Conservation (phyloP, 2,888 invertebrate species). For the Diadegma fenestrale region DNA sequence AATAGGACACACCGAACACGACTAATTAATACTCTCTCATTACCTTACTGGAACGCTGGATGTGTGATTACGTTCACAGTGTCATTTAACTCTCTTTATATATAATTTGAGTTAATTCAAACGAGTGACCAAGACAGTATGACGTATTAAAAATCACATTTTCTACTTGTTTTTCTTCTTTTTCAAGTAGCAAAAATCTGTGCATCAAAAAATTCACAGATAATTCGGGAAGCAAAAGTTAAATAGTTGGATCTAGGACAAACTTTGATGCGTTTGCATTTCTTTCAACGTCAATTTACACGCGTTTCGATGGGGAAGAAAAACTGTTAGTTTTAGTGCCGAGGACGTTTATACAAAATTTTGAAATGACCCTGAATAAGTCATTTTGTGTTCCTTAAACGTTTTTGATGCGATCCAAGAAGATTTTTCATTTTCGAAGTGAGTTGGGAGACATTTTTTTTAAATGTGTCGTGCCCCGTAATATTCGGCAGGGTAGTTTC, state of each 20-base stretch:
- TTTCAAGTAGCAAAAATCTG: background rate
- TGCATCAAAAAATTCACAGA: background rate
- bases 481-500: slow-evolving; percentile 15
- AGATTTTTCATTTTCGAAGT: background rate
- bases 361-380: no score
- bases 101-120: background rate
- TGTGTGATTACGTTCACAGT: no score
- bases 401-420: background rate
- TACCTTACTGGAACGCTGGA: background rate
- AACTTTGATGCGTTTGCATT: background rate
- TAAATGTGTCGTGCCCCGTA: slow-evolving; percentile 19
- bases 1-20: slow-evolving; percentile 59
- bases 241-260: background rate
- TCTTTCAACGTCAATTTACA: background rate
- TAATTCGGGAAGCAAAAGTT: background rate
- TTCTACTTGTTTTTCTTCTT: background rate
- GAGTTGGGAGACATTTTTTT: slow-evolving; percentile 30
- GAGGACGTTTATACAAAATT: no score
- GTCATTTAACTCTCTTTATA: no score
- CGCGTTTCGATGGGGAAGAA: no score
- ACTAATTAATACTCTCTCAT: slow-evolving; percentile 60
- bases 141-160: background rate
- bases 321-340: no score
- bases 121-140: background rate
- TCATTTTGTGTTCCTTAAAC: no score